phyloP scores from a whole-genome alignment of 1,140 invertebrate genomes.

The Brachionus rotundiformis region DNA sequence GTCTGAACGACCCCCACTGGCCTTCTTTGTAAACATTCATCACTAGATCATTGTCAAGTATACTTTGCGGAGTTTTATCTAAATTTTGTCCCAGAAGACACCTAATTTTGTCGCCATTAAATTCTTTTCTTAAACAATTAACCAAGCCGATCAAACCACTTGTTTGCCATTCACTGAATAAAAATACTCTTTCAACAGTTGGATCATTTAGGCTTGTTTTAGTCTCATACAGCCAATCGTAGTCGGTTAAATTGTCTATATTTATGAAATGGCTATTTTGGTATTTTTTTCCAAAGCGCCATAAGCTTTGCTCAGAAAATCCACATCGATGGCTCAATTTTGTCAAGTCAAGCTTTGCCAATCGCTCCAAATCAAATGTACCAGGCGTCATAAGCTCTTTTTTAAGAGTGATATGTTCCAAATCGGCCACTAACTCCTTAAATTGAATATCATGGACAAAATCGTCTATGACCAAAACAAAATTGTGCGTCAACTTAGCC shows the following conservation, averaged over 20 bases:
- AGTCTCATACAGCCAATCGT: neutral
- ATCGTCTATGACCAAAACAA: neutral
- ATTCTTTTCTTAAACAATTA: conserved; percentile 10
- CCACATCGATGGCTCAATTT: neutral
- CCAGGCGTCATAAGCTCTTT: neutral
- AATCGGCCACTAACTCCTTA: neutral
- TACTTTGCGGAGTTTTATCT: neutral
- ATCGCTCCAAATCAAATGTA: too few species aligned
- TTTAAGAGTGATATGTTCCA: neutral
- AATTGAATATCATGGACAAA: neutral
- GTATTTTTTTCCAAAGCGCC: neutral
- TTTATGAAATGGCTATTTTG: neutral
- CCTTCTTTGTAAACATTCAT: conserved; percentile 78
- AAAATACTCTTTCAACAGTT: neutral
- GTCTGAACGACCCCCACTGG: conserved; percentile 80
- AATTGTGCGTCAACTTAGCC: neutral
- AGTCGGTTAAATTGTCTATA: neutral
- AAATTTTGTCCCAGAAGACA: neutral
- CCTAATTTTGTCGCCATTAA: conserved; percentile 17
- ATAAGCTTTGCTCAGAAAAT: neutral
- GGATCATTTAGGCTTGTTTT: neutral
- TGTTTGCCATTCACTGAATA: neutral
- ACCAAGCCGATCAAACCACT: neutral
- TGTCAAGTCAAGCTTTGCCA: neutral
- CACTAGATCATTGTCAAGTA: conserved; percentile 69